phyloP scores from a whole-genome alignment of 2,113 vertebrate genomes.

The Osmerus eperlanus region DNA sequence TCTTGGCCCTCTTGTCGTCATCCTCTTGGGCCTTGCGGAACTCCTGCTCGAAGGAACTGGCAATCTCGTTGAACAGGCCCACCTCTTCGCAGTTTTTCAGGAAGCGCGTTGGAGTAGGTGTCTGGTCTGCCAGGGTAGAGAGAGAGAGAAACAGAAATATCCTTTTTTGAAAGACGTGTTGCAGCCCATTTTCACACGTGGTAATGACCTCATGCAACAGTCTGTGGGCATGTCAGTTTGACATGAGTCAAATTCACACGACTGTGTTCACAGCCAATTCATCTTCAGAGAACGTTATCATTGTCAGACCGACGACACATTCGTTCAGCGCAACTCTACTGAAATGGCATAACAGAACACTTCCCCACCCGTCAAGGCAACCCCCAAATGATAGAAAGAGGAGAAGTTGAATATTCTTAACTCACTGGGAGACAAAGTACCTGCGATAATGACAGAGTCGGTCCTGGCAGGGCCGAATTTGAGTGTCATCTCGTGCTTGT shows the following conservation, averaged over 20 bases:
- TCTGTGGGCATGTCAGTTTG: no score
- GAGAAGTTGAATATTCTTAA: conserved; percentile 3
- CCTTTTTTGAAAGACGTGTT: conserved; percentile 31
- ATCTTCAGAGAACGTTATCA: no score
- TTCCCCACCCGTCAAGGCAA: background rate
- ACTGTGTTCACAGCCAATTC: no score
- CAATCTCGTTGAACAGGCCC: conserved; percentile 94
- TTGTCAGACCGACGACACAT: no score
- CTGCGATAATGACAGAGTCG: conserved; percentile 97
- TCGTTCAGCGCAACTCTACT: no score
- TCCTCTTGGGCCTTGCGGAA: conserved; percentile 87
- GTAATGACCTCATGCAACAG: background rate
- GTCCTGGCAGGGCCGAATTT: conserved; percentile 95
- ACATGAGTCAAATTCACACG: no score
- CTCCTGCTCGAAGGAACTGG: conserved; percentile 91
- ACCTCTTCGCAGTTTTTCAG: conserved; percentile 98
- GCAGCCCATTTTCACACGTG: background rate
- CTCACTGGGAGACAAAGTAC: conserved; percentile 60
- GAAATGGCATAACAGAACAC: no score
- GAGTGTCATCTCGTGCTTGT: conserved; percentile 98
- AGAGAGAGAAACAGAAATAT: conserved; percentile 31
- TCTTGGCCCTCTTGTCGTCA: conserved; percentile 83
- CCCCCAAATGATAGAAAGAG: background rate
- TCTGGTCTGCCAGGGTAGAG: conserved; percentile 81
- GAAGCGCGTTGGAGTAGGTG: conserved; percentile 96